Evolutionary conservation across 2,797 vertebrate genomes (phyloP).

Genomic region (Halcyon leucocephala): DNA sequence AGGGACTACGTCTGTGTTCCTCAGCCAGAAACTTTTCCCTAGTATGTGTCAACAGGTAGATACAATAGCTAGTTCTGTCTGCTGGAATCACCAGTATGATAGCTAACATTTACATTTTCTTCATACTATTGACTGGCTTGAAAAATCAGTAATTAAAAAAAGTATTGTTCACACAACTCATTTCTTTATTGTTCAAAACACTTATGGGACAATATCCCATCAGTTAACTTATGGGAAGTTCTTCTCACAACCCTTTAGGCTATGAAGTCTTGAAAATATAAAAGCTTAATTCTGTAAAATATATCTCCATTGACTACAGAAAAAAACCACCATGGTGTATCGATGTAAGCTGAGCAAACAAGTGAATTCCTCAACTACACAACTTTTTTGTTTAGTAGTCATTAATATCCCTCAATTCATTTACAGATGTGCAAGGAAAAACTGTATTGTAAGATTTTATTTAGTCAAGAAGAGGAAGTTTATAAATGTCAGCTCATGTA

Average conservation of each 20-base stretch:
- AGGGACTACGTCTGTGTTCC: background rate
- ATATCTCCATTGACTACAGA: background rate
- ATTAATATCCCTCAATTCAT: background rate
- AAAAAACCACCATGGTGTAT: background rate
- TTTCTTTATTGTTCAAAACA: background rate
- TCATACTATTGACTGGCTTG: background rate
- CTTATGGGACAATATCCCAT: background rate
- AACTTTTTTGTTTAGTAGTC: background rate
- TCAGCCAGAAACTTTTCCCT: background rate
- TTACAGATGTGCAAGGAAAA: background rate
- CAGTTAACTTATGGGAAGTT: background rate
- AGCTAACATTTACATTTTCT: background rate
- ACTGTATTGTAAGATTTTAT: background rate
- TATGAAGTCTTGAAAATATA: background rate
- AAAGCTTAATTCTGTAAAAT: background rate
- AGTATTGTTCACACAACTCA: background rate
- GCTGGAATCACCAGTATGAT: background rate
- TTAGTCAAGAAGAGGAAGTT: background rate
- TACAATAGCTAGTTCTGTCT: background rate
- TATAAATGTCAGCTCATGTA: background rate
- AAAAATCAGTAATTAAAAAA: background rate
- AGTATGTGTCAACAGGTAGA: background rate
- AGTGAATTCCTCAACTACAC: background rate
- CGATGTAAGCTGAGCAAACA: background rate
- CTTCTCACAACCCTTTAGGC: background rate